Evolutionary conservation across 2,888 invertebrate species (phyloP).

Genomic region (Chymomyza caudatula): DNA sequence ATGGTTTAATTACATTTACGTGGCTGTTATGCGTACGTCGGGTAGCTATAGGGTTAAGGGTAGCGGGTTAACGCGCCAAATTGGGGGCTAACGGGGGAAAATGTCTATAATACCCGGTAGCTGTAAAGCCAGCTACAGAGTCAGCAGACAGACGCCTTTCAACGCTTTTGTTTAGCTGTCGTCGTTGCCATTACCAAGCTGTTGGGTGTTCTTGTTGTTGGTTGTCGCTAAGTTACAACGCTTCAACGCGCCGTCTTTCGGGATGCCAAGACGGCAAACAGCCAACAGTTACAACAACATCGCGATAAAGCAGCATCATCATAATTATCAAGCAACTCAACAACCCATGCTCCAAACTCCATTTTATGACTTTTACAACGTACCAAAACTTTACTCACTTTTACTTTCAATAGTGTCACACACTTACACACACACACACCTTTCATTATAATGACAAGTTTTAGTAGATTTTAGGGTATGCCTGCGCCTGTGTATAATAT

Average conservation of each 20-base stretch:
- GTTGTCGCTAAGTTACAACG: neutral
- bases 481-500: neutral
- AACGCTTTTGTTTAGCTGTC: slow-evolving; percentile 65
- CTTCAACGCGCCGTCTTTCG: neutral
- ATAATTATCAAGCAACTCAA: slow-evolving; percentile 55
- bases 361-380: neutral
- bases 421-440: neutral
- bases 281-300: neutral
- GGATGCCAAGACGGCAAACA: neutral
- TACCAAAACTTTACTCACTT: neutral
- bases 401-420: neutral
- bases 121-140: neutral
- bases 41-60: slow-evolving; percentile 6
- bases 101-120: slow-evolving; percentile 33
- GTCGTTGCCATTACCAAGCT: slow-evolving; percentile 26
- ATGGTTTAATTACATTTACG: slow-evolving; percentile 72
- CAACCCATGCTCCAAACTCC: neutral
- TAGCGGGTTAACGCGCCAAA: neutral
- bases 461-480: neutral
- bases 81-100: slow-evolving; percentile 33
- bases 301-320: slow-evolving; percentile 31
- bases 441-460: neutral
- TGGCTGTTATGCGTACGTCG: slow-evolving; percentile 53
- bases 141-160: slow-evolving; percentile 43
- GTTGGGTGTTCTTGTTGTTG: neutral